Percentiles rank a stretch among this genome's conserved stretches.
phyloP scores from a whole-genome alignment of 2,888 invertebrate genomes.

The Eupeodes latifasciatus region DNA sequence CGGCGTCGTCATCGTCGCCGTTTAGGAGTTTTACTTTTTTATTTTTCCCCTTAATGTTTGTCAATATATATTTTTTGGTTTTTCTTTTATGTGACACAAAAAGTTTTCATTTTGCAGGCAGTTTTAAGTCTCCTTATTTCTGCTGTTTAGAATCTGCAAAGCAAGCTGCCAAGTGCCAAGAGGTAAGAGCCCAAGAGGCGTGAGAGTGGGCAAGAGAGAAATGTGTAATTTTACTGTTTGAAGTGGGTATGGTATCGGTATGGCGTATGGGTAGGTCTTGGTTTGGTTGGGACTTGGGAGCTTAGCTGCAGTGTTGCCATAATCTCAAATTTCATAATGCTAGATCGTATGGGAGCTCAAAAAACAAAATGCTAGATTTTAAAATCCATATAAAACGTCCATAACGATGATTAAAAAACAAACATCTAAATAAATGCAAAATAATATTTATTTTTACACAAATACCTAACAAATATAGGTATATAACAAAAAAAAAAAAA shows the following conservation, averaged over 20 bases:
- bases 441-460: too few species aligned
- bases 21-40: constrained; percentile 3
- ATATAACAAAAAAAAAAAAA: too few species aligned
- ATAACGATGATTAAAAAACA: too few species aligned
- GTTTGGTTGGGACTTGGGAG: neutral
- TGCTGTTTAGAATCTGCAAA: constrained; percentile 37
- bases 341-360: too few species aligned
- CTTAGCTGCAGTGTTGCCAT: too few species aligned
- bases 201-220: constrained; percentile 8
- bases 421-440: too few species aligned
- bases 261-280: neutral
- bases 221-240: neutral
- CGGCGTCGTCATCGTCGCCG: neutral
- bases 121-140: neutral
- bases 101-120: constrained; percentile 57
- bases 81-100: neutral
- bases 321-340: too few species aligned
- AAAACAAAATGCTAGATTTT: too few species aligned
- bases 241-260: constrained; percentile 22
- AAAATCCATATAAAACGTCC: too few species aligned
- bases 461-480: too few species aligned
- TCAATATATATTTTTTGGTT: constrained; percentile 29
- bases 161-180: neutral
- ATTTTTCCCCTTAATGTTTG: constrained; percentile 31
- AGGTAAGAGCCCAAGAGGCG: neutral